These are phyloP conservation scores for Stichopus horrens DNA, from an alignment of 53 echinoderm and acorn worm genomes.

Conservation along the genomic window DNA sequence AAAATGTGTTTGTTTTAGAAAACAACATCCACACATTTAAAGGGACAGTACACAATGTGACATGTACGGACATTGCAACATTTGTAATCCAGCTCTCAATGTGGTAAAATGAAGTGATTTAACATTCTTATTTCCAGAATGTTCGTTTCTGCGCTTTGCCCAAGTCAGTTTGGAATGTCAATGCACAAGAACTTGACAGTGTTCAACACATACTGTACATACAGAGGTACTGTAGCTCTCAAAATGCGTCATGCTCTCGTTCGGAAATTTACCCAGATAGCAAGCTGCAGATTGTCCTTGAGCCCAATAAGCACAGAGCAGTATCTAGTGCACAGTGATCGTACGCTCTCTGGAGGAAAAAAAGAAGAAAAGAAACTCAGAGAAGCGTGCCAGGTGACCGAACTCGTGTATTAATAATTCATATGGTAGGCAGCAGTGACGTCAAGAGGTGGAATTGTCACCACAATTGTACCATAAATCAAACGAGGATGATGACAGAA, in stretches of 20 bases:
- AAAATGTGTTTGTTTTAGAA: too few relatives aligned
- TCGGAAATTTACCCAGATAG: neutral
- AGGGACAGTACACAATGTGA: too few relatives aligned
- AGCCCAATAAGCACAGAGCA: neutral
- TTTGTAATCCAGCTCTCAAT: too few relatives aligned
- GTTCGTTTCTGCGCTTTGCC: too few relatives aligned
- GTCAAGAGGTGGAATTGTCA: constrained; percentile 24
- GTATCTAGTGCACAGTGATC: neutral
- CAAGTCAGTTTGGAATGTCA: too few relatives aligned
- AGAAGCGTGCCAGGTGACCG: constrained; percentile 24
- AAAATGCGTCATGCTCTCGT: neutral
- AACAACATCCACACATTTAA: too few relatives aligned
- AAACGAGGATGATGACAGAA: constrained; percentile 3
- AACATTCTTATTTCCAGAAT: too few relatives aligned
- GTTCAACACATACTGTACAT: too few relatives aligned
- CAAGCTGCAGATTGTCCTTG: neutral
- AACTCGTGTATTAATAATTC: constrained; percentile 27
- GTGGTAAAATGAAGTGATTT: too few relatives aligned
- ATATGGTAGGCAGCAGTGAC: constrained; percentile 23
- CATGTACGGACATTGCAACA: too few relatives aligned
- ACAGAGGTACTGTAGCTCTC: neutral
- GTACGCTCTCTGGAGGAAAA: neutral
- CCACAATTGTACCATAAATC: constrained; percentile 23
- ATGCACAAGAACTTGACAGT: too few relatives aligned
- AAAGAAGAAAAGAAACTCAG: constrained; percentile 8